phyloP scores from a whole-genome alignment of 2,888 invertebrate genomes.

The Acanthosepion esculentum region DNA sequence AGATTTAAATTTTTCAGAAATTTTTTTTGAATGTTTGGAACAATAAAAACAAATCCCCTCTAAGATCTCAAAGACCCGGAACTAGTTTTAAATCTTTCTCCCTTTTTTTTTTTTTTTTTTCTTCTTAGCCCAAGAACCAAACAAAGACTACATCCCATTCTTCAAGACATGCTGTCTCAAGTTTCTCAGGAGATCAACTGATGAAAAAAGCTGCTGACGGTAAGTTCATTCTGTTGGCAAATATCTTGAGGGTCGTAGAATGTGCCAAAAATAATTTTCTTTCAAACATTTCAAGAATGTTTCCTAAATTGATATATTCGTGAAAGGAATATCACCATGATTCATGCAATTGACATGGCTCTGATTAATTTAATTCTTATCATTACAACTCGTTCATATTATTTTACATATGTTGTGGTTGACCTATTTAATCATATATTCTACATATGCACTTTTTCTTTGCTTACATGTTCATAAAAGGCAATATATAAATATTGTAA shows the following conservation, averaged over 20 bases:
- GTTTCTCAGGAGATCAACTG: constrained; percentile 33
- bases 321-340: too few relatives aligned
- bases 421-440: too few relatives aligned
- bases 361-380: too few relatives aligned
- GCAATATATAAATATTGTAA: too few relatives aligned
- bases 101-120: background rate
- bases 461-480: too few relatives aligned
- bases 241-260: background rate
- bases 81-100: background rate
- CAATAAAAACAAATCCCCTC: too few relatives aligned
- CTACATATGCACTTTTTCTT: too few relatives aligned
- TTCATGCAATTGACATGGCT: too few relatives aligned
- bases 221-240: background rate
- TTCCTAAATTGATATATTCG: too few relatives aligned
- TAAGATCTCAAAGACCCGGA: background rate
- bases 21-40: background rate
- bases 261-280: background rate
- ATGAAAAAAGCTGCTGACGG: constrained; percentile 38
- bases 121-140: constrained; percentile 46
- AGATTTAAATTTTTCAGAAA: too few relatives aligned
- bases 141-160: constrained; percentile 43
- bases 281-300: background rate
- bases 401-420: too few relatives aligned
- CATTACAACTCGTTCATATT: too few relatives aligned
- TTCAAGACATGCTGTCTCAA: constrained; percentile 35